Conservation (phyloP, 2,113 vertebrate species). For the Psittacus erithacus region DNA sequence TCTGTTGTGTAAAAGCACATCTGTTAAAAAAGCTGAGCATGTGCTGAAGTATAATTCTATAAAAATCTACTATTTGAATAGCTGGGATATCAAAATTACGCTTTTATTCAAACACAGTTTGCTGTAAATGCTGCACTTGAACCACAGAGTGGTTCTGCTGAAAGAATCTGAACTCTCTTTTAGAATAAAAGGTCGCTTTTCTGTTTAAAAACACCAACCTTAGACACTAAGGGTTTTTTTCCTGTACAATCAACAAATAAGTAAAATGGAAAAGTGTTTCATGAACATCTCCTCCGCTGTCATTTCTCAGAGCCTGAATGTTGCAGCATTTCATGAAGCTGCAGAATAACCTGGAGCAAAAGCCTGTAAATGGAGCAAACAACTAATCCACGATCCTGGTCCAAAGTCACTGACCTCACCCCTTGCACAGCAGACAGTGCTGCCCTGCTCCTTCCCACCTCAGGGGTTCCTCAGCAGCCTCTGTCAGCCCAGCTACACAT, state of each 20-base stretch:
- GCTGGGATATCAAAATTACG: neutral
- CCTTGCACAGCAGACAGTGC: neutral
- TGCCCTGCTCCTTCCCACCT: neutral
- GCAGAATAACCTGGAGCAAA: neutral
- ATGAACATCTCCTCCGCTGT: neutral
- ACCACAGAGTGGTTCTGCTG: neutral
- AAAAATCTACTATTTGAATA: neutral
- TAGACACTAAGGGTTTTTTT: neutral
- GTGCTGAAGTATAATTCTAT: neutral
- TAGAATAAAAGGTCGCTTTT: neutral
- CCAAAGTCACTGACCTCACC: neutral
- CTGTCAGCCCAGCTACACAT: fast-evolving
- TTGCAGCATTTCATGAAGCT: neutral
- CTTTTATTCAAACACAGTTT: neutral
- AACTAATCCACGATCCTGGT: neutral
- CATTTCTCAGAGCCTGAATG: neutral
- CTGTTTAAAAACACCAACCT: neutral
- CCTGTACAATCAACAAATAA: neutral
- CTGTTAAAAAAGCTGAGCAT: neutral
- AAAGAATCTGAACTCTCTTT: neutral
- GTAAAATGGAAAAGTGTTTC: neutral
- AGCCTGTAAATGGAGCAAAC: neutral
- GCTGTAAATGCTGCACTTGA: neutral
- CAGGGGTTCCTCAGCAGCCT: neutral
- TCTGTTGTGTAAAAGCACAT: neutral